Percentiles rank a stretch among this genome's conserved stretches.
Conservation (phyloP, 1,140 invertebrate species). For the Episyrphus balteatus region DNA sequence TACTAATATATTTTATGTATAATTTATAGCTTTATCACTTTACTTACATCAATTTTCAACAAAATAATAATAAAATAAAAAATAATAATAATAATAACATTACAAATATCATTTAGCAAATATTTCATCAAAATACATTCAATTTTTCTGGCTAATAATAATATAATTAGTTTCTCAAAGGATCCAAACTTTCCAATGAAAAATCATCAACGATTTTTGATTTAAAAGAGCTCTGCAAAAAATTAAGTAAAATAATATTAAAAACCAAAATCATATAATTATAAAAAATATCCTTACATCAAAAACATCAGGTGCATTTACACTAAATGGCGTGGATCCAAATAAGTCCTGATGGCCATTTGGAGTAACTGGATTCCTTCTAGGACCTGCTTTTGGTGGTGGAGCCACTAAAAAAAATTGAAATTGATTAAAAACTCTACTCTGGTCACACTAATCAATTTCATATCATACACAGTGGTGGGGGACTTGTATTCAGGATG, state of each 20-base stretch:
- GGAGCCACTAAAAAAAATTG: slow-evolving; percentile 54
- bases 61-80: no score
- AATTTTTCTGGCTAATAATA: no score
- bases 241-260: not conserved
- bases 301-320: slow-evolving; percentile 30
- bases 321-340: slow-evolving; percentile 52
- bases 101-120: no score
- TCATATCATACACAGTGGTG: slow-evolving; percentile 51
- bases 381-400: slow-evolving; percentile 53
- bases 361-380: slow-evolving; percentile 18
- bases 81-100: no score
- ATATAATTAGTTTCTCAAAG: slow-evolving; percentile 45
- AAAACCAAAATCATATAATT: not conserved
- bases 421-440: not conserved
- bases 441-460: not conserved
- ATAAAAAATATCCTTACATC: slow-evolving; percentile 14
- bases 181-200: slow-evolving; percentile 74
- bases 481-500: slow-evolving; percentile 26
- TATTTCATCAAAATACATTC: no score
- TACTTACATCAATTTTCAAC: no score
- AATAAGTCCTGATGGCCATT: slow-evolving; percentile 52
- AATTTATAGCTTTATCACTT: no score
- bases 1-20: no score
- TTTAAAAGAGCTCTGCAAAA: slow-evolving; percentile 27
- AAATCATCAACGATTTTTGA: slow-evolving; percentile 64